Conservation (phyloP, 2,888 invertebrate species). For the Blera fallax region DNA sequence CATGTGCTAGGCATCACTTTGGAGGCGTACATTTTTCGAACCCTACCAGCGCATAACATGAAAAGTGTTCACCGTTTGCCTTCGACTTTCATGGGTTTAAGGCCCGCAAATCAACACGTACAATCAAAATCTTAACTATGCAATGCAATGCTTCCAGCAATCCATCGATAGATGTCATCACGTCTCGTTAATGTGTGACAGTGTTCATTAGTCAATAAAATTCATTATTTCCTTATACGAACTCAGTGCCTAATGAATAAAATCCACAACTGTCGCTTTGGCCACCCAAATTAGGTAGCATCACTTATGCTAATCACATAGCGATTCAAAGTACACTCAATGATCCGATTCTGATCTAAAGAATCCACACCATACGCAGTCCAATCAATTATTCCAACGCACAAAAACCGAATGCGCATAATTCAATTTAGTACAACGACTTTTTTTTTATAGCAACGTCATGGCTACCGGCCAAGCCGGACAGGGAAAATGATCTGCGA, state of each 20-base stretch:
- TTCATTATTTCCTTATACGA: neutral
- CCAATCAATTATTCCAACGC: neutral
- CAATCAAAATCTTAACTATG: no score
- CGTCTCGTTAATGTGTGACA: neutral
- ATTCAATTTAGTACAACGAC: constrained; percentile 61
- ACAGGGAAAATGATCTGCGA: constrained; percentile 42
- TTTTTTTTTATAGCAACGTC: constrained; percentile 7
- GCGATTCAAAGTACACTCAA: constrained; percentile 38
- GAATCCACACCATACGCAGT: constrained; percentile 32
- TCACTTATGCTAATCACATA: constrained; percentile 65
- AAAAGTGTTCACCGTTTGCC: no score
- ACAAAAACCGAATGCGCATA: constrained; percentile 49
- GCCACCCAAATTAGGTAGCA: constrained; percentile 45
- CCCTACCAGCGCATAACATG: no score
- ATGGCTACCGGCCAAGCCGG: neutral
- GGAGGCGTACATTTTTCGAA: no score
- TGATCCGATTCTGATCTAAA: constrained; percentile 45
- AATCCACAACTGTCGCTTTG: neutral
- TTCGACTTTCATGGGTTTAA: no score
- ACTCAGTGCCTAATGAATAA: neutral
- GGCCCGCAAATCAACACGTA: no score
- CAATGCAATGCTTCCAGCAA: no score
- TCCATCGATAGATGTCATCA: neutral
- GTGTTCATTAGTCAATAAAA: neutral
- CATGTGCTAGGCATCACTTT: no score